Conservation (phyloP, 1,140 invertebrate genomes). For the Limonius californicus region DNA sequence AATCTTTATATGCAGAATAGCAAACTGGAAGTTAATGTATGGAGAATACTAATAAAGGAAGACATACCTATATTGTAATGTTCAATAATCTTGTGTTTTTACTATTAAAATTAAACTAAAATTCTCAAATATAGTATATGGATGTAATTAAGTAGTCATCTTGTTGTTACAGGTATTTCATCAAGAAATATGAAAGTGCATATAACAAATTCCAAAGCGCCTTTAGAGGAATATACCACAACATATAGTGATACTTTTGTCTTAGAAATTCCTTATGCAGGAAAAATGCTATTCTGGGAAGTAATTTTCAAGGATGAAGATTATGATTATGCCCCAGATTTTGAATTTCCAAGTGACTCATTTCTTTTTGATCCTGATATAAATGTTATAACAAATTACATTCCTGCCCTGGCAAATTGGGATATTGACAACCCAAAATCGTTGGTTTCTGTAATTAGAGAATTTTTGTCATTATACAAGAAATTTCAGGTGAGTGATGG, state of each 20-base stretch:
- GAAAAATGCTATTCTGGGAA: slow-evolving; percentile 42
- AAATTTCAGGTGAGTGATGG: slow-evolving; percentile 39
- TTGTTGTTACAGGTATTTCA: slow-evolving; percentile 10
- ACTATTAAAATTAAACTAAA: no score
- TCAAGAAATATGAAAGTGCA: neutral
- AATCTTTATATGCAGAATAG: no score
- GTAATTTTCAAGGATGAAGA: slow-evolving; percentile 44
- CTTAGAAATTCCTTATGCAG: slow-evolving; percentile 43
- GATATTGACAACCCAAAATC: slow-evolving; percentile 40
- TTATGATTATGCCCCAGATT: slow-evolving; percentile 42
- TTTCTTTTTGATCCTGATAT: slow-evolving; percentile 41
- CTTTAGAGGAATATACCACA: slow-evolving; percentile 23
- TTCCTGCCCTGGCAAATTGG: slow-evolving; percentile 43
- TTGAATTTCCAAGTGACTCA: slow-evolving; percentile 41
- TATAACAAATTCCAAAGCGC: slow-evolving; percentile 11
- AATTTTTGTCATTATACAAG: slow-evolving; percentile 43
- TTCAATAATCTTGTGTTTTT: no score
- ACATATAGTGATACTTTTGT: slow-evolving; percentile 38
- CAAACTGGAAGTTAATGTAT: no score
- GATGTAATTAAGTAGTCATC: no score
- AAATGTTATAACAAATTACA: slow-evolving; percentile 35
- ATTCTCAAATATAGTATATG: no score
- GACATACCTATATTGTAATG: no score
- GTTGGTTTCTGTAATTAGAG: slow-evolving; percentile 37
- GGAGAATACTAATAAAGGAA: no score